phyloP scores from a whole-genome alignment of 2,113 vertebrate genomes.

The Rhipidura dahli region DNA sequence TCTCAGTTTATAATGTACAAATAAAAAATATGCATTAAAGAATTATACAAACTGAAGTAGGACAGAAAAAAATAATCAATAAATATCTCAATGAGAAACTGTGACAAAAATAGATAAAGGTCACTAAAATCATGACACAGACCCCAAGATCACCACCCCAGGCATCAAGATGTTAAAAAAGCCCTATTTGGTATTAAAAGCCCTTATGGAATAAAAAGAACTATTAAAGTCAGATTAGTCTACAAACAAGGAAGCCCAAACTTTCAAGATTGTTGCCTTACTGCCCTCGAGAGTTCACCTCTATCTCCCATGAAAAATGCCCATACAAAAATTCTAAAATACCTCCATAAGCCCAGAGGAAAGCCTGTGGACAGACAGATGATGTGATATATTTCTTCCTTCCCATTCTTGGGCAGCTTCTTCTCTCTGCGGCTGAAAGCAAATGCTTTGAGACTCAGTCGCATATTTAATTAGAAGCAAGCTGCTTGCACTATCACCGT shows the following conservation, averaged over 20 bases:
- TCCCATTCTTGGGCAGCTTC: conserved; percentile 94
- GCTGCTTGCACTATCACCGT: conserved; percentile 98
- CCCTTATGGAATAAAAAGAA: conserved; percentile 62
- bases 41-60: conserved; percentile 54
- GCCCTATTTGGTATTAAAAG: conserved; percentile 48
- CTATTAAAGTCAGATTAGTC: conserved; percentile 67
- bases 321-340: conserved; percentile 92
- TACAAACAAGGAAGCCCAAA: conserved; percentile 77
- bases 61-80: conserved; percentile 55
- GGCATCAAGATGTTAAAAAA: conserved; percentile 47
- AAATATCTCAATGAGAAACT: conserved; percentile 44
- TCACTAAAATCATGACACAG: conserved; percentile 34
- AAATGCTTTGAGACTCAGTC: conserved; percentile 98
- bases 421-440: conserved; percentile 97
- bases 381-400: conserved; percentile 97
- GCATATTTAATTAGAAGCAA: conserved; percentile 99
- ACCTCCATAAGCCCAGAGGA: conserved; percentile 99
- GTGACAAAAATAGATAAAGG: conserved; percentile 48
- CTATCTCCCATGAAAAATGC: conserved; percentile 78
- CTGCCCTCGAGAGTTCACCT: conserved; percentile 83
- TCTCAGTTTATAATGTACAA: conserved; percentile 65
- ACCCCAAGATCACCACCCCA: conserved; percentile 30
- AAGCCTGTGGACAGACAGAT: conserved; percentile 95
- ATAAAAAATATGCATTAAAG: conserved; percentile 65
- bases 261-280: conserved; percentile 76